phyloP scores from a whole-genome alignment of 2,113 vertebrate species.

The Capreolus pygargus region DNA sequence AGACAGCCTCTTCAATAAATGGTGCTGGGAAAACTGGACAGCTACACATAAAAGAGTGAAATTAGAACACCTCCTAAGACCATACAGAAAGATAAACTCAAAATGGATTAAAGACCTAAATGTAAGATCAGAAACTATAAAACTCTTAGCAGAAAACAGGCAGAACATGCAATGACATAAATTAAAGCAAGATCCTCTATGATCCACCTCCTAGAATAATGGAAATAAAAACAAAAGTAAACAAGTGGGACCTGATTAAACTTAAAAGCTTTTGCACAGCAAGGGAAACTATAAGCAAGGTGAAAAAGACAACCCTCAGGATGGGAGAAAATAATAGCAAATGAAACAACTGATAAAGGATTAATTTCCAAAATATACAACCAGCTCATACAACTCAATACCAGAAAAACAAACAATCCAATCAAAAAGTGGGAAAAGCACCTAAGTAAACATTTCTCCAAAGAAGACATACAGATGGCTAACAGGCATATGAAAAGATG shows the following conservation, averaged over 20 bases:
- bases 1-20: neutral
- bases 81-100: neutral
- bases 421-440: neutral
- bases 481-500: neutral
- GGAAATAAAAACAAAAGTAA: neutral
- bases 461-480: neutral
- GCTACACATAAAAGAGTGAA: neutral
- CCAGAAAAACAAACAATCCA: neutral
- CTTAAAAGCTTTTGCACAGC: neutral
- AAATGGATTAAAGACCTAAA: neutral
- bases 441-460: neutral
- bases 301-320: neutral
- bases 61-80: neutral
- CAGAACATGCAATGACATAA: neutral
- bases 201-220: neutral
- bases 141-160: neutral
- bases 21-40: neutral
- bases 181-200: neutral
- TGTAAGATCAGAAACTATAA: neutral
- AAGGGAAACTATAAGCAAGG: neutral
- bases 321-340: neutral
- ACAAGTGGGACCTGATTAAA: neutral
- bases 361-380: neutral
- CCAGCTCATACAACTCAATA: neutral
- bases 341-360: neutral